These are phyloP conservation scores for Hucho hucho DNA, from an alignment of 2,113 vertebrate species.

Conservation along the genomic window DNA sequence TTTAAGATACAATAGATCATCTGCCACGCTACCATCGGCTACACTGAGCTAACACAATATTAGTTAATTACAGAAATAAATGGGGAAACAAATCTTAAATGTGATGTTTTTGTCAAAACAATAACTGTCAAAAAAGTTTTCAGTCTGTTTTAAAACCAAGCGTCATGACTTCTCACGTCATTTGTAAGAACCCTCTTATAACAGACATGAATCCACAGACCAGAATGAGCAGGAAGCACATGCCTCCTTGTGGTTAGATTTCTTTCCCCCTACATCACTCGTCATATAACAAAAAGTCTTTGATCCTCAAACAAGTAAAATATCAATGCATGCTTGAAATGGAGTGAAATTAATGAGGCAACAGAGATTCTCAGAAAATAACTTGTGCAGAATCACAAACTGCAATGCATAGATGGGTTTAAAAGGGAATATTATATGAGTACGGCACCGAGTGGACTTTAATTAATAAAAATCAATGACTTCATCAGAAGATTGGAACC, in stretches of 20 bases:
- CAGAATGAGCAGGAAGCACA: neutral
- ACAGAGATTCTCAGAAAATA: slow-evolving; percentile 16
- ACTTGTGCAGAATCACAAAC: slow-evolving; percentile 13
- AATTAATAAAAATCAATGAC: slow-evolving; percentile 33
- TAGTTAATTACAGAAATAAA: too few relatives aligned
- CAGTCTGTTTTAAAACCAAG: too few relatives aligned
- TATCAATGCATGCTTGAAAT: slow-evolving; percentile 9
- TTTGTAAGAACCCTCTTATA: too few relatives aligned
- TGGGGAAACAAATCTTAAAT: too few relatives aligned
- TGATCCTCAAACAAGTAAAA: slow-evolving; percentile 31
- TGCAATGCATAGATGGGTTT: neutral
- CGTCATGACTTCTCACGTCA: too few relatives aligned
- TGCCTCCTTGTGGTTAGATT: neutral
- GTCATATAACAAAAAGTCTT: slow-evolving; percentile 18
- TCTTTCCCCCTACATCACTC: slow-evolving; percentile 2
- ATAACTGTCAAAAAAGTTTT: too few relatives aligned
- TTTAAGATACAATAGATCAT: too few relatives aligned
- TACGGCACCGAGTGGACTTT: slow-evolving; percentile 16
- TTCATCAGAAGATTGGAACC: slow-evolving; percentile 19
- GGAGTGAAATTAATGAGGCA: slow-evolving; percentile 22
- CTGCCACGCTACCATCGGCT: too few relatives aligned
- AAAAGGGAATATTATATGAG: slow-evolving; percentile 22
- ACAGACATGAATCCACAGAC: too few relatives aligned
- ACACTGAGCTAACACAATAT: too few relatives aligned
- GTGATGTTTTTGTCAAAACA: too few relatives aligned